These are phyloP conservation scores for Clarias batrachus DNA, from an alignment of 2,113 vertebrate genomes.

Conservation along the genomic window DNA sequence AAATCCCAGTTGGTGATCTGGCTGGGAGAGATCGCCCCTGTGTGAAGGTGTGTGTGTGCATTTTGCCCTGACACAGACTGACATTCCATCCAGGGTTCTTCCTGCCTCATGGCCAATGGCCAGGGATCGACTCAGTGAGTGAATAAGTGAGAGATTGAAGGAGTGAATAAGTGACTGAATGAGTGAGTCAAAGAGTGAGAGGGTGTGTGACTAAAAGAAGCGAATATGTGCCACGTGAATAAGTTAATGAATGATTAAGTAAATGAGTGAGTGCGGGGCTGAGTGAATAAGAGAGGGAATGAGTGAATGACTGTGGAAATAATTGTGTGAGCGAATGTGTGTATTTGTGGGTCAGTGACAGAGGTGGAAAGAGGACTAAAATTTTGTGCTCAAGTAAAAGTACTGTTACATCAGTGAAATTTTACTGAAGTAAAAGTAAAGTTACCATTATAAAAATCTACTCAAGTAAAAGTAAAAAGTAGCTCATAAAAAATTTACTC, in stretches of 20 bases:
- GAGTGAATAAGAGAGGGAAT: not conserved
- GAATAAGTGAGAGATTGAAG: not conserved
- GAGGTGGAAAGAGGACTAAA: too few species aligned
- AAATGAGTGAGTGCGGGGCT: not conserved
- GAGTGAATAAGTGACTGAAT: not conserved
- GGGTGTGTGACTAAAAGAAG: not conserved
- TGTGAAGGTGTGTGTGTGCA: not conserved
- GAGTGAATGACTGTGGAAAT: not conserved
- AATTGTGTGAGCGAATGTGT: not conserved
- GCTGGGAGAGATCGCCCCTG: not conserved
- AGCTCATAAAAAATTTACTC: too few species aligned
- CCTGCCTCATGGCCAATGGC: too few species aligned
- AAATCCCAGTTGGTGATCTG: not conserved
- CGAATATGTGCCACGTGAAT: not conserved
- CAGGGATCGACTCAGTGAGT: not conserved
- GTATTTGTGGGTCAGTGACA: not conserved
- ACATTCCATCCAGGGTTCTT: not conserved
- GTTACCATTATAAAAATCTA: too few species aligned
- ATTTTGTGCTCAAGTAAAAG: too few species aligned
- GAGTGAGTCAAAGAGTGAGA: not conserved
- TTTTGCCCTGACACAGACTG: not conserved
- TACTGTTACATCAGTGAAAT: too few species aligned
- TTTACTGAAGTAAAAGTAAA: too few species aligned
- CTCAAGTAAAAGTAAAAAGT: too few species aligned
- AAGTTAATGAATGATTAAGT: not conserved